Conservation (phyloP, 2,797 vertebrate genomes). For the Pyrrhura leucotis region DNA sequence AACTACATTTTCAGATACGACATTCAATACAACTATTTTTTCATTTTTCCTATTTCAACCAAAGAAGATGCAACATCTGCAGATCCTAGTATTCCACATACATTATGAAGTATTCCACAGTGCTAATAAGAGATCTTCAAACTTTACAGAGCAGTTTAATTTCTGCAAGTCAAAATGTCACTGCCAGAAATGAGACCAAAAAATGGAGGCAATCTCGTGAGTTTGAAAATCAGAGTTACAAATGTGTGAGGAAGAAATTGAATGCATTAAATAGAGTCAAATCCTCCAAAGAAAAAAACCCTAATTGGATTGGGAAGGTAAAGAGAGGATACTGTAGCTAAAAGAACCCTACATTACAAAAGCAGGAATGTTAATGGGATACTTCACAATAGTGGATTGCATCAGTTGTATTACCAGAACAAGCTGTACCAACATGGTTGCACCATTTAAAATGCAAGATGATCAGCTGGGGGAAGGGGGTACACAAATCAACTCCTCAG, state of each 20-base stretch:
- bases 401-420: neutral
- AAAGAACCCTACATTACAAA: neutral
- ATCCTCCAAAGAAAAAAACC: neutral
- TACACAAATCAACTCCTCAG: neutral
- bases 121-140: neutral
- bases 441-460: neutral
- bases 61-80: neutral
- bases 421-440: neutral
- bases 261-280: neutral
- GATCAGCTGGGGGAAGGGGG: neutral
- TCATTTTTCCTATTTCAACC: neutral
- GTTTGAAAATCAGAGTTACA: neutral
- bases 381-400: neutral
- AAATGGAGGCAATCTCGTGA: neutral
- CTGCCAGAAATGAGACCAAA: neutral
- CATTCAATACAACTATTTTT: neutral
- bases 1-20: neutral
- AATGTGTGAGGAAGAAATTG: neutral
- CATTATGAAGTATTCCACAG: neutral
- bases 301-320: slow-evolving; percentile 27
- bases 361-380: slow-evolving; percentile 6
- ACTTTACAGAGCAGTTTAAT: neutral
- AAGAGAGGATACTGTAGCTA: neutral
- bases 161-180: neutral
- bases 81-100: neutral